These are phyloP conservation scores for Nomada lathburiana DNA, from an alignment of 2,888 invertebrate genomes.

Conservation along the genomic window DNA sequence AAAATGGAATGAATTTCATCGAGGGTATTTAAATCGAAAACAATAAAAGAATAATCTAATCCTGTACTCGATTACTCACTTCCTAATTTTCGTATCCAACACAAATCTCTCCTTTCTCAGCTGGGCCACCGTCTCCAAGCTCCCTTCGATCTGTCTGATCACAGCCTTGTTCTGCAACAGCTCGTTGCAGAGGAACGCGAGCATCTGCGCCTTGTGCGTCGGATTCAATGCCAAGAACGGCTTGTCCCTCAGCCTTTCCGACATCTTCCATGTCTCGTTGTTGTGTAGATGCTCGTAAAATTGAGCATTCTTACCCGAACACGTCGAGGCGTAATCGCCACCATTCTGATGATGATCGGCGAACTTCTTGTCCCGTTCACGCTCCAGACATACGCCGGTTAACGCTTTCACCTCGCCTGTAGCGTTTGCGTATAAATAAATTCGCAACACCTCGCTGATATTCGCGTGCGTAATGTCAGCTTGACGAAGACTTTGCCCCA, in stretches of 20 bases:
- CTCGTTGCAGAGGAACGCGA: conserved; percentile 97
- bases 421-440: conserved; percentile 95
- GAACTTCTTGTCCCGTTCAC: conserved; percentile 91
- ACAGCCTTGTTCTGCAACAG: conserved; percentile 96
- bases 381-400: conserved; percentile 92
- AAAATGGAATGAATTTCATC: conserved; percentile 38
- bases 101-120: conserved; percentile 96
- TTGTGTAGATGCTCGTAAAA: conserved; percentile 92
- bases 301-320: conserved; percentile 90
- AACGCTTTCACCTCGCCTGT: conserved; percentile 93
- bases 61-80: conserved; percentile 86
- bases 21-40: no score
- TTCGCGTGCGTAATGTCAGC: conserved; percentile 96
- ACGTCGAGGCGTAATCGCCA: conserved; percentile 88
- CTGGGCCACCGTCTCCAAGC: conserved; percentile 94
- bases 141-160: conserved; percentile 94
- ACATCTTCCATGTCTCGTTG: conserved; percentile 92
- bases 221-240: conserved; percentile 95
- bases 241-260: conserved; percentile 91
- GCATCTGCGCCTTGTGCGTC: conserved; percentile 93
- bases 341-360: conserved; percentile 93
- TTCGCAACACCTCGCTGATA: conserved; percentile 95
- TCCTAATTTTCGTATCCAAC: conserved; percentile 96
- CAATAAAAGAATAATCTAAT: no score
- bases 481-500: conserved; percentile 95